These are phyloP conservation scores for Syrrhaptes paradoxus DNA, from an alignment of 2,113 vertebrate species.

Conservation along the genomic window DNA sequence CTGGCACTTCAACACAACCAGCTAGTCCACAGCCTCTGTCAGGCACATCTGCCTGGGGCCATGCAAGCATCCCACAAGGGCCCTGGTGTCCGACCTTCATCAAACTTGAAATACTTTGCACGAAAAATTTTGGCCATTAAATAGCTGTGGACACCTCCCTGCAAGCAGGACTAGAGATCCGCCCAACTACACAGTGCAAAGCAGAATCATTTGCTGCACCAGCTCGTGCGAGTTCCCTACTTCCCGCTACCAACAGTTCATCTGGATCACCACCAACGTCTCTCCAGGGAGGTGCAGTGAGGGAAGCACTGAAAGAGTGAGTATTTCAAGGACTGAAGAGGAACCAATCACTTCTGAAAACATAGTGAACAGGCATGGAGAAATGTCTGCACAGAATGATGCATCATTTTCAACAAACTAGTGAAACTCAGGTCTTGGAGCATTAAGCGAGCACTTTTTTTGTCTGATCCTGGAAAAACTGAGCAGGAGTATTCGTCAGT, in stretches of 20 bases:
- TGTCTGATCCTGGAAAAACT: background rate
- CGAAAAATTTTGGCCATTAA: background rate
- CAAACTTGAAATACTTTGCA: background rate
- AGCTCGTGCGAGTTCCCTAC: background rate
- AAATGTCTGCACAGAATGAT: background rate
- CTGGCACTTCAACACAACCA: background rate
- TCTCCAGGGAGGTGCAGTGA: background rate
- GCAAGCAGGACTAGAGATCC: background rate
- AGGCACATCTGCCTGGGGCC: background rate
- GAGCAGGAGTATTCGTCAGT: background rate
- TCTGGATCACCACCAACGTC: background rate
- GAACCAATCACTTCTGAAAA: background rate
- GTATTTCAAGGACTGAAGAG: background rate
- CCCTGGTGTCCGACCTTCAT: background rate
- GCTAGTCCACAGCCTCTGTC: background rate
- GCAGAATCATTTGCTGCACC: background rate
- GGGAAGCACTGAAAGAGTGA: background rate
- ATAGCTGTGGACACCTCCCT: background rate
- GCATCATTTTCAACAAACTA: background rate
- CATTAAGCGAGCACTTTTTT: background rate
- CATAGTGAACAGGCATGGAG: background rate
- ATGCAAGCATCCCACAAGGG: background rate
- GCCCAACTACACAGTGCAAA: background rate
- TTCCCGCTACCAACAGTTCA: background rate
- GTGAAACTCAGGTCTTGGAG: background rate